Conservation (phyloP, 2,797 vertebrate genomes). For the Florisuga fusca region DNA sequence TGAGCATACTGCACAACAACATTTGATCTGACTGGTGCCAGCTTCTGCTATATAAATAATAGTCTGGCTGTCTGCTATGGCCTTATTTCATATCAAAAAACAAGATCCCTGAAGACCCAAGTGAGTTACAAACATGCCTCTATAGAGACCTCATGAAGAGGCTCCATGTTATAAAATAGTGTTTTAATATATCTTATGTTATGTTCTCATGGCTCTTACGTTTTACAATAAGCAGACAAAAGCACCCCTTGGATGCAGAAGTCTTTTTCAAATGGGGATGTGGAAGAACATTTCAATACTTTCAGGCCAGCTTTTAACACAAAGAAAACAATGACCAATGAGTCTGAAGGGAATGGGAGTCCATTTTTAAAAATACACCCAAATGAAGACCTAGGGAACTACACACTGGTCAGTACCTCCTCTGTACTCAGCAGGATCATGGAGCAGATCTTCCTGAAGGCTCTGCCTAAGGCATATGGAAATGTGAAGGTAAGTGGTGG, state of each 20-base stretch:
- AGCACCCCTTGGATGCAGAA: neutral
- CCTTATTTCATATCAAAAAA: neutral
- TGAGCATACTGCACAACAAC: neutral
- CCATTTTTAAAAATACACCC: neutral
- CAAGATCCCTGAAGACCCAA: neutral
- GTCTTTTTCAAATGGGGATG: neutral
- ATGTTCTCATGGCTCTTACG: too few relatives aligned
- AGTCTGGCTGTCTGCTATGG: neutral
- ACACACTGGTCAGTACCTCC: too few relatives aligned
- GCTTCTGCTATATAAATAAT: neutral
- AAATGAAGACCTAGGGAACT: neutral
- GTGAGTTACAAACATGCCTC: neutral
- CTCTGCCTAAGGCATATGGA: too few relatives aligned
- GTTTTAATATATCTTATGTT: neutral
- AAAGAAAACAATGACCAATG: neutral
- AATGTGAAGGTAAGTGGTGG: too few relatives aligned
- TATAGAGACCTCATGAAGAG: neutral
- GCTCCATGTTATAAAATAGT: neutral
- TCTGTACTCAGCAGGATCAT: too few relatives aligned
- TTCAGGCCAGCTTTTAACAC: neutral
- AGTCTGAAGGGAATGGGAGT: neutral
- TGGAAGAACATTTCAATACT: neutral
- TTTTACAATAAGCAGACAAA: neutral
- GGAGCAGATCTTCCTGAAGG: too few relatives aligned
- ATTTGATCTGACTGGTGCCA: neutral